Evolutionary conservation across 2,888 invertebrate species (phyloP).

Genomic region (Aleiodes testaceus): DNA sequence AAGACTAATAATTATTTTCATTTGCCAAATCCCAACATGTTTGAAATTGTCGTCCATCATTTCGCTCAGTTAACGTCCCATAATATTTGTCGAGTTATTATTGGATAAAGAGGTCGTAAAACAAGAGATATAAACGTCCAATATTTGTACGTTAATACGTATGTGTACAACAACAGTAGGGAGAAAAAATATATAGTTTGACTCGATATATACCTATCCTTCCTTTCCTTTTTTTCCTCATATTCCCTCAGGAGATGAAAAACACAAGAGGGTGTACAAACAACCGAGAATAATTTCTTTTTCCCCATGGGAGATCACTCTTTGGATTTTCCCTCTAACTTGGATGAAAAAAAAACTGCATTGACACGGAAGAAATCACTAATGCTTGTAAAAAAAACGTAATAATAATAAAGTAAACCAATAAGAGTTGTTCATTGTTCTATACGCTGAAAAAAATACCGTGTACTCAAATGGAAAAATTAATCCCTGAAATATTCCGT

Average conservation of each 20-base stretch:
- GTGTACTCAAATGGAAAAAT: slow-evolving; percentile 11
- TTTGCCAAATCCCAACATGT: background rate
- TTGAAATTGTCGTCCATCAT: slow-evolving; percentile 5
- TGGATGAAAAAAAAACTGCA: background rate
- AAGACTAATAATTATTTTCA: slow-evolving; percentile 10
- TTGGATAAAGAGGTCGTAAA: slow-evolving; percentile 23
- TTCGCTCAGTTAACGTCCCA: slow-evolving; percentile 12
- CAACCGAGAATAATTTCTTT: slow-evolving; percentile 20
- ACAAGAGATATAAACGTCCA: slow-evolving; percentile 14
- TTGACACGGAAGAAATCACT: slow-evolving; percentile 5
- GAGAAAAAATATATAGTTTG: background rate
- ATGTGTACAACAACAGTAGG: background rate
- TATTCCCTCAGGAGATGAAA: slow-evolving; percentile 8
- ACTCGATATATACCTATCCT: slow-evolving; percentile 1
- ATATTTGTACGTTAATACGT: slow-evolving; percentile 26
- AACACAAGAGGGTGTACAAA: slow-evolving; percentile 28
- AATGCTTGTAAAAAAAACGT: background rate
- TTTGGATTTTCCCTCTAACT: background rate
- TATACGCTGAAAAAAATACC: slow-evolving; percentile 1
- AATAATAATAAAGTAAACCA: background rate
- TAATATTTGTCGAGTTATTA: slow-evolving; percentile 25
- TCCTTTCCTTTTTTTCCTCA: background rate
- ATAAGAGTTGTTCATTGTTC: slow-evolving; percentile 14
- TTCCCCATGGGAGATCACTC: slow-evolving; percentile 15
- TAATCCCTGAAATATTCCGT: slow-evolving; percentile 16